Evolutionary conservation across 2,888 invertebrate genomes (phyloP).

Genomic region (Meta bourneti): DNA sequence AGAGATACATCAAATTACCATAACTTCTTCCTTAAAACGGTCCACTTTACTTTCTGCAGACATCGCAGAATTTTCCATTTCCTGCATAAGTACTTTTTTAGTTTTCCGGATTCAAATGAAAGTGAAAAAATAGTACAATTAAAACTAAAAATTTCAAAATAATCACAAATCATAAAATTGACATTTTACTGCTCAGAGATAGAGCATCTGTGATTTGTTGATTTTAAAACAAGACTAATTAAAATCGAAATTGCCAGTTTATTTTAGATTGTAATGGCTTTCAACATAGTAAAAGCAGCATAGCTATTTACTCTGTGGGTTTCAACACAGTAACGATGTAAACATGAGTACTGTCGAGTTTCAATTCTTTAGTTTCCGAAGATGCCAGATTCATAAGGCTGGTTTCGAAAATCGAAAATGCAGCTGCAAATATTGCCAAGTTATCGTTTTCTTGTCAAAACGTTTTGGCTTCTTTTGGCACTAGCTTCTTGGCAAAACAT

Average conservation of each 20-base stretch:
- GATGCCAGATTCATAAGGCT: no score
- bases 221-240: background rate
- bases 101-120: background rate
- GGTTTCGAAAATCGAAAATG: no score
- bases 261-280: background rate
- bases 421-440: no score
- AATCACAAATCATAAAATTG: background rate
- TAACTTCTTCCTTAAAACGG: slow-evolving; percentile 22
- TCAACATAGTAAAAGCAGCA: no score
- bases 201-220: background rate
- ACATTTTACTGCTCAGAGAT: background rate
- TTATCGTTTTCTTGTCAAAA: no score
- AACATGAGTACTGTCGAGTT: no score
- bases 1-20: slow-evolving; percentile 19
- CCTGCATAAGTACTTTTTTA: background rate
- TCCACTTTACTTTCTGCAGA: slow-evolving; percentile 19
- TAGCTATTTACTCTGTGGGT: no score
- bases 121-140: background rate
- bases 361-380: no score
- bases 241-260: background rate
- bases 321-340: no score
- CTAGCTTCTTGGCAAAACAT: no score
- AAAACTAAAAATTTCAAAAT: background rate
- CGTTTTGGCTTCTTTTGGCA: no score
- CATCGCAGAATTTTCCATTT: slow-evolving; percentile 13